Conservation (phyloP, 2,888 invertebrate genomes). For the Ephialtes manifestator region DNA sequence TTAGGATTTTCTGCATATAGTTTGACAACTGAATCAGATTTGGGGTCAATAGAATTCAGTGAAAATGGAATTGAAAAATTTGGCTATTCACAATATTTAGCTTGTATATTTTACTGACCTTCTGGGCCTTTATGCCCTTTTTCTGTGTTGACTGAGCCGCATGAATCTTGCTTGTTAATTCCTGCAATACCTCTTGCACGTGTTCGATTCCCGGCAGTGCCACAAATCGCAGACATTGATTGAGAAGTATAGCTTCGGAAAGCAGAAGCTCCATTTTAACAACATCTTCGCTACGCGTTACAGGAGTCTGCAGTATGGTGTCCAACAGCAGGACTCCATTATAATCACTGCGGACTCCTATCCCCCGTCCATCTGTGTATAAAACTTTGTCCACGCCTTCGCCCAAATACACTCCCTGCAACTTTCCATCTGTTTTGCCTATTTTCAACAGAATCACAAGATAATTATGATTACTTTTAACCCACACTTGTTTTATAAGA, state of each 20-base stretch:
- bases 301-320: conserved; percentile 94
- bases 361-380: conserved; percentile 93
- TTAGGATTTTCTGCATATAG: not conserved
- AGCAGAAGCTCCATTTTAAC: conserved; percentile 94
- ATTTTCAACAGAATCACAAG: conserved; percentile 5
- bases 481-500: not conserved
- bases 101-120: conserved; percentile 87
- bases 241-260: conserved; percentile 95
- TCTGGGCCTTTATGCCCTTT: conserved; percentile 96
- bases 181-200: conserved; percentile 92
- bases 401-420: conserved; percentile 91
- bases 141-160: conserved; percentile 91
- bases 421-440: conserved; percentile 89
- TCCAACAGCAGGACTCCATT: conserved; percentile 96
- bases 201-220: conserved; percentile 93
- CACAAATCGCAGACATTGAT: conserved; percentile 92
- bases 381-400: conserved; percentile 93
- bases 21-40: not conserved
- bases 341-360: conserved; percentile 95
- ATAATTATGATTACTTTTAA: not conserved
- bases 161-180: conserved; percentile 92
- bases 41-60: not conserved
- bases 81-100: not conserved
- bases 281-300: conserved; percentile 91
- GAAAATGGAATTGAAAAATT: not conserved